A percentile compares a stretch with the other conserved stretches of the same genome.
Conservation (phyloP, 2,797 vertebrate species). For the Urosaurus nigricauda region DNA sequence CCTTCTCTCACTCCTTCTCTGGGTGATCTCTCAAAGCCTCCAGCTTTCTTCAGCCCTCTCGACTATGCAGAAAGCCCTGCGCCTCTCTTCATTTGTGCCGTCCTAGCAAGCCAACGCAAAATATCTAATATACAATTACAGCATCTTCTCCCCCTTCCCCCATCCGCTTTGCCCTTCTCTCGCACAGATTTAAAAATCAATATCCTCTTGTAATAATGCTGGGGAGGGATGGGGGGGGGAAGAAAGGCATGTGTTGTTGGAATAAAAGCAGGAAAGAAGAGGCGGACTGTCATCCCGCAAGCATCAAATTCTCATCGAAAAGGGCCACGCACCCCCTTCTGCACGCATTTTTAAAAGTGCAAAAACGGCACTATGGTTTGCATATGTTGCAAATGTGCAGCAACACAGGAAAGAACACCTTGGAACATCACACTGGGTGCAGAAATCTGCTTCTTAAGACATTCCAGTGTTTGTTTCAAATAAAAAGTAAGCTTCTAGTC, state of each 20-base stretch:
- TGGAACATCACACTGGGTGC: not conserved
- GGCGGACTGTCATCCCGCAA: constrained; percentile 85
- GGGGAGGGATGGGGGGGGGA: constrained; percentile 70
- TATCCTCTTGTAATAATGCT: constrained; percentile 88
- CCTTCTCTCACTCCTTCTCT: constrained; percentile 50
- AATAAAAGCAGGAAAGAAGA: constrained; percentile 88
- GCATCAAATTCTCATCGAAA: constrained; percentile 77
- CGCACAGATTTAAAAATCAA: constrained; percentile 90
- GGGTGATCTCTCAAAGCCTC: constrained; percentile 73
- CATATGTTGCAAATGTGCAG: not conserved
- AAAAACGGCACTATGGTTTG: constrained; percentile 31
- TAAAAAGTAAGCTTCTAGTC: not conserved
- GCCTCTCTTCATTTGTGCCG: constrained; percentile 76
- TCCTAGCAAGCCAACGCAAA: constrained; percentile 75
- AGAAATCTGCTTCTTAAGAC: not conserved
- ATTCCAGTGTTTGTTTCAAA: not conserved
- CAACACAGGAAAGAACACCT: not conserved
- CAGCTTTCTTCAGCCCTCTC: constrained; percentile 76
- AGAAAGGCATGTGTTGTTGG: constrained; percentile 76
- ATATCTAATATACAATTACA: constrained; percentile 88
- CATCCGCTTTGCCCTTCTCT: constrained; percentile 33
- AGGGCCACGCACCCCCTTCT: constrained; percentile 63
- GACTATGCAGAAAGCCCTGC: constrained; percentile 74
- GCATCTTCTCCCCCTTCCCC: constrained; percentile 59
- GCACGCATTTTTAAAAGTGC: not conserved